Evolutionary conservation across 2,888 invertebrate species (phyloP).

Genomic region (Tortricodes alternella): DNA sequence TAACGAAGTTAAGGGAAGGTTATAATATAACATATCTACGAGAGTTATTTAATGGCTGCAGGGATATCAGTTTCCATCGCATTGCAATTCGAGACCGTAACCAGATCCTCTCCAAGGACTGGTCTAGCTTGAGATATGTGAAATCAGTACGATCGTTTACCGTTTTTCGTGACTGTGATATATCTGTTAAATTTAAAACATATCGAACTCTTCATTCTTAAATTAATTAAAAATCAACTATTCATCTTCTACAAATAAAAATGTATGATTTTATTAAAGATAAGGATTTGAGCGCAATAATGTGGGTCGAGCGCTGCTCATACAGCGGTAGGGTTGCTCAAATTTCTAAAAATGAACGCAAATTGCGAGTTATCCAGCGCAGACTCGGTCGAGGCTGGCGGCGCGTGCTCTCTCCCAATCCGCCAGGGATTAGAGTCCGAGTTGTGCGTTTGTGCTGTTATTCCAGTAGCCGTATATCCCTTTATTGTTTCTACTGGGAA

Average conservation of each 20-base stretch:
- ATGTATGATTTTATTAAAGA: too few relatives aligned
- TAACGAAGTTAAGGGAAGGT: neutral
- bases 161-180: neutral
- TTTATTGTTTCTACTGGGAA: constrained; percentile 57
- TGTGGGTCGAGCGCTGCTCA: constrained; percentile 28
- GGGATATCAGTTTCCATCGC: constrained; percentile 28
- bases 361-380: constrained; percentile 67
- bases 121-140: constrained; percentile 43
- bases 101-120: constrained; percentile 45
- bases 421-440: constrained; percentile 65
- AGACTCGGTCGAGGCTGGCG: constrained; percentile 40
- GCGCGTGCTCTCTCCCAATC: constrained; percentile 64
- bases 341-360: constrained; percentile 58
- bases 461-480: constrained; percentile 55
- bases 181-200: neutral
- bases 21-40: constrained; percentile 10
- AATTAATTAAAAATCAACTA: too few relatives aligned
- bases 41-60: constrained; percentile 22
- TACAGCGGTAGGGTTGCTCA: constrained; percentile 37
- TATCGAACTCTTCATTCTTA: too few relatives aligned
- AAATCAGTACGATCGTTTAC: constrained; percentile 39
- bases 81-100: constrained; percentile 49
- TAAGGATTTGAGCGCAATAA: constrained; percentile 20
- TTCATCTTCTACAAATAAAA: too few relatives aligned
- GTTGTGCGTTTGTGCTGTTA: constrained; percentile 66